Conservation (phyloP, 2,113 vertebrate species). For the Pseudolaguvia tuberculata region DNA sequence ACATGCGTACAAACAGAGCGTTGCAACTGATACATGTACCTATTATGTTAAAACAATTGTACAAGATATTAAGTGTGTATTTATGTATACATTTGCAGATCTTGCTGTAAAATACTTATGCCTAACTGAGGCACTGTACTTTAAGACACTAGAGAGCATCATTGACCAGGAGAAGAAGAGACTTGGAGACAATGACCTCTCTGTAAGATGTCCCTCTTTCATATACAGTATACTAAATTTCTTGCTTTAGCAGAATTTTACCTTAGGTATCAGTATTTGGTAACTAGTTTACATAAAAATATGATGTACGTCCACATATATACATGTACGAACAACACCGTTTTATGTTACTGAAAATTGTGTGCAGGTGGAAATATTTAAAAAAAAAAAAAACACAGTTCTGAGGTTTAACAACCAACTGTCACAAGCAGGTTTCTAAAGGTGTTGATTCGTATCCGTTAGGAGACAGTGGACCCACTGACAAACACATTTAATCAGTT, state of each 20-base stretch:
- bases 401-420: not conserved
- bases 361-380: slow-evolving; percentile 10
- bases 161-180: slow-evolving; percentile 84
- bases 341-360: not conserved
- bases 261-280: not conserved
- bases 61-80: not conserved
- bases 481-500: not conserved
- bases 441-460: not conserved
- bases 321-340: not conserved
- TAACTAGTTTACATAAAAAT: not conserved
- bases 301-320: not conserved
- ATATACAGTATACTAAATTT: not conserved
- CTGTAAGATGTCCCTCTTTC: slow-evolving; percentile 69
- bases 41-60: not conserved
- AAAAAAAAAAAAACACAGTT: not conserved
- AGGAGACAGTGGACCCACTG: not conserved
- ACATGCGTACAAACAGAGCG: too few relatives aligned
- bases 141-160: slow-evolving; percentile 84
- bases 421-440: slow-evolving; percentile 2
- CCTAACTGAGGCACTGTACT: slow-evolving; percentile 85
- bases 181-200: slow-evolving; percentile 81
- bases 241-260: not conserved
- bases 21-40: not conserved
- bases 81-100: slow-evolving; percentile 63
- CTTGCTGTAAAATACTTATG: slow-evolving; percentile 79